Conservation (phyloP, 1,140 invertebrate genomes). For the Zaprionus tsacasi region DNA sequence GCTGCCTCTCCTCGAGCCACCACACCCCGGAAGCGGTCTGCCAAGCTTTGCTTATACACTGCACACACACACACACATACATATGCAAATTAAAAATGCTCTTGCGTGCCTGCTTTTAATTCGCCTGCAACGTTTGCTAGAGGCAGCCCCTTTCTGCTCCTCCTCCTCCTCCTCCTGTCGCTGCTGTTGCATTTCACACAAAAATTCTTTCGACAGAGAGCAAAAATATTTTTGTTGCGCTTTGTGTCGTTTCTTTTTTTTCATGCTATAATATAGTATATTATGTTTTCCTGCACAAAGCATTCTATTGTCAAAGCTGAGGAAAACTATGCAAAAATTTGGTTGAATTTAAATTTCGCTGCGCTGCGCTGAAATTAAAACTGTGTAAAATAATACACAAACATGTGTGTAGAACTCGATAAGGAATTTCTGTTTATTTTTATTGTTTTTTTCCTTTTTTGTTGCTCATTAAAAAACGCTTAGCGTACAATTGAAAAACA, state of each 20-base stretch:
- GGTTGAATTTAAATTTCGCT: slow-evolving; percentile 60
- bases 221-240: slow-evolving; percentile 45
- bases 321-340: neutral
- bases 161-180: slow-evolving; percentile 13
- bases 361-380: slow-evolving; percentile 7
- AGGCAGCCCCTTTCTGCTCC: neutral
- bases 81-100: slow-evolving; percentile 43
- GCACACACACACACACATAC: slow-evolving; percentile 21
- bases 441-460: neutral
- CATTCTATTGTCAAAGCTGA: neutral
- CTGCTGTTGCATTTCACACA: slow-evolving; percentile 50
- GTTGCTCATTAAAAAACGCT: neutral
- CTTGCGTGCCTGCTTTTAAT: slow-evolving; percentile 41
- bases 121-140: slow-evolving; percentile 5
- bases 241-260: slow-evolving; percentile 25
- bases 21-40: slow-evolving; percentile 50
- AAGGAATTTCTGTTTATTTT: neutral
- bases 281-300: neutral
- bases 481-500: neutral
- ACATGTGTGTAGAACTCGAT: neutral
- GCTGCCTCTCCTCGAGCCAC: neutral
- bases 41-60: slow-evolving; percentile 48
- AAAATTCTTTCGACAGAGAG: slow-evolving; percentile 26
- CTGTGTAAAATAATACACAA: neutral
- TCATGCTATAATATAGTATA: neutral